Evolutionary conservation across 2,888 invertebrate genomes (phyloP).

Genomic region (Eupithecia subumbrata): DNA sequence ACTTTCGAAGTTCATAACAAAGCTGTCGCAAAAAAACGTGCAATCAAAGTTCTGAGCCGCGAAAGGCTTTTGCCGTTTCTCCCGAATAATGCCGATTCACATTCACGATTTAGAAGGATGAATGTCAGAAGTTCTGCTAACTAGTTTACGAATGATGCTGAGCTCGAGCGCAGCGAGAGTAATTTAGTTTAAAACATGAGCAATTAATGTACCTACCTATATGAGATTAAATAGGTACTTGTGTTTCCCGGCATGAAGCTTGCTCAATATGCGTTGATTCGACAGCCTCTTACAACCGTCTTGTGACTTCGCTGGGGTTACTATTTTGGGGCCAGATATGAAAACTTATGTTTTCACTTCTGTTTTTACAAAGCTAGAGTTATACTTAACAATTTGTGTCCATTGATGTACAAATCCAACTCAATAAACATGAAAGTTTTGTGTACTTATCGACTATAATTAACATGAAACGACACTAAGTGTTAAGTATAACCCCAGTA

Average conservation of each 20-base stretch:
- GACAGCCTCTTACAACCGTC: slow-evolving; percentile 55
- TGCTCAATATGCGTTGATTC: slow-evolving; percentile 51
- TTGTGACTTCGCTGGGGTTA: slow-evolving; percentile 80
- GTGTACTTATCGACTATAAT: background rate
- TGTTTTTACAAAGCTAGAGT: slow-evolving; percentile 21
- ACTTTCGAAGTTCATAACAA: slow-evolving; percentile 13
- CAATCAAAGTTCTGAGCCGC: slow-evolving; percentile 25
- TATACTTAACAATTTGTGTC: slow-evolving; percentile 17
- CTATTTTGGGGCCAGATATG: slow-evolving; percentile 61
- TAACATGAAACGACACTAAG: background rate
- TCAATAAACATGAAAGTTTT: background rate
- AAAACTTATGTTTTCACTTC: slow-evolving; percentile 44
- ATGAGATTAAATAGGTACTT: slow-evolving; percentile 38
- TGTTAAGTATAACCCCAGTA: slow-evolving; percentile 17
- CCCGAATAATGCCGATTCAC: slow-evolving; percentile 34
- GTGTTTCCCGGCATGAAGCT: slow-evolving; percentile 48
- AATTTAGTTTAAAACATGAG: slow-evolving; percentile 39
- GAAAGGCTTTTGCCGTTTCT: slow-evolving; percentile 22
- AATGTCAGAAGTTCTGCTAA: slow-evolving; percentile 41
- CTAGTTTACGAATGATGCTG: slow-evolving; percentile 36
- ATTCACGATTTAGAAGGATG: slow-evolving; percentile 33
- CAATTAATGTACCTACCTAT: slow-evolving; percentile 23
- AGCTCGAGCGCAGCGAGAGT: slow-evolving; percentile 20
- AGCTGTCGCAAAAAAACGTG: slow-evolving; percentile 24
- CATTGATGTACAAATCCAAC: background rate